A percentile compares a stretch with the other conserved stretches of the same genome.
Evolutionary conservation across 2,113 vertebrate species (phyloP).

Genomic region (Rhinopomastus cyanomelas): DNA sequence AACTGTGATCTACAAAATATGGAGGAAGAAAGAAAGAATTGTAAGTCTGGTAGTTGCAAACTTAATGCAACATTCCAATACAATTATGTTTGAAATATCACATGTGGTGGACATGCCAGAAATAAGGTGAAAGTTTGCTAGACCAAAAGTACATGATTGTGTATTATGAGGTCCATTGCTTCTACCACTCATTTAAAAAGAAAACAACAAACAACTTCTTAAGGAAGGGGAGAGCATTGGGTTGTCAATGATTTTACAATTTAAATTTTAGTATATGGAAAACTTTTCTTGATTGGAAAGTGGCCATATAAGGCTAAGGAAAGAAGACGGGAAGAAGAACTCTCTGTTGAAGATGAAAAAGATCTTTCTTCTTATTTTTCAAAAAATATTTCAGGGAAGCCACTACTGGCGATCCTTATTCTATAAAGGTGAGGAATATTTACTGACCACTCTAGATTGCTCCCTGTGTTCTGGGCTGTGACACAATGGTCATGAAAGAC

Average conservation of each 20-base stretch:
- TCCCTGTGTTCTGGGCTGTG: not conserved
- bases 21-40: not conserved
- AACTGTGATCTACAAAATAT: not conserved
- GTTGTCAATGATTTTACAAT: not conserved
- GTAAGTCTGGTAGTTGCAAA: not conserved
- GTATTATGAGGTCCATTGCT: not conserved
- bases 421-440: not conserved
- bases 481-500: not conserved
- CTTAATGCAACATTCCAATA: not conserved
- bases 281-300: not conserved
- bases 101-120: not conserved
- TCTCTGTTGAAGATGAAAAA: not conserved
- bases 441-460: not conserved
- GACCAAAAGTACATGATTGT: not conserved
- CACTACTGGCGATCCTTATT: not conserved
- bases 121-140: not conserved
- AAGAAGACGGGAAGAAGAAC: not conserved
- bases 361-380: accelerated
- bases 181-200: accelerated
- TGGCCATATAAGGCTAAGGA: not conserved
- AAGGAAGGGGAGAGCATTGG: accelerated
- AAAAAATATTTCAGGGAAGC: not conserved
- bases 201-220: not conserved
- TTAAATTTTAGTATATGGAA: not conserved
- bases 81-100: not conserved